phyloP scores from a whole-genome alignment of 1,140 invertebrate species.

The Zaprionus taronus region DNA sequence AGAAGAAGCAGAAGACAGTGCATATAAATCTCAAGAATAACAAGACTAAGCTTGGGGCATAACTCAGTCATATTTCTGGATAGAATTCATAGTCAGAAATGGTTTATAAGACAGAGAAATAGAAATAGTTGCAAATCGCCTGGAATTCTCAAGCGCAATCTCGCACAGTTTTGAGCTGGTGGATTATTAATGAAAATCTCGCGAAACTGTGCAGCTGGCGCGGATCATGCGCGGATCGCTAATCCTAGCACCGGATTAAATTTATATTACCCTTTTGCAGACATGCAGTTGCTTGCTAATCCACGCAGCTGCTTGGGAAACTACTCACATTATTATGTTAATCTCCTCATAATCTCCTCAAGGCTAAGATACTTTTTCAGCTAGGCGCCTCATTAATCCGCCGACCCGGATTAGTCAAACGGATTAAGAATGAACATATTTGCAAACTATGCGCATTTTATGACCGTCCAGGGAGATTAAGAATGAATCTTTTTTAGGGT shows the following conservation, averaged over 20 bases:
- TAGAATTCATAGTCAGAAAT: not conserved
- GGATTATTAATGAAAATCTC: slow-evolving; percentile 54
- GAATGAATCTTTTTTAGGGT: slow-evolving; percentile 77
- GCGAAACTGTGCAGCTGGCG: slow-evolving; percentile 19
- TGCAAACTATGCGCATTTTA: slow-evolving; percentile 74
- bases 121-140: not conserved
- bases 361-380: slow-evolving; percentile 29
- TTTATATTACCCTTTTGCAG: slow-evolving; percentile 31
- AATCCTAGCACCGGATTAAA: slow-evolving; percentile 24
- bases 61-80: slow-evolving; percentile 6
- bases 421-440: slow-evolving; percentile 81
- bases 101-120: not conserved
- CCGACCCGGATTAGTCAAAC: slow-evolving; percentile 59
- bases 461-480: slow-evolving; percentile 61
- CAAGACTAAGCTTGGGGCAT: slow-evolving; percentile 22
- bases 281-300: slow-evolving; percentile 28
- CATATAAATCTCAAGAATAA: slow-evolving; percentile 38
- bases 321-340: slow-evolving; percentile 65
- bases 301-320: slow-evolving; percentile 76
- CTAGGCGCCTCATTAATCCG: not conserved
- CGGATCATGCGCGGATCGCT: not conserved
- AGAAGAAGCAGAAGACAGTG: not conserved
- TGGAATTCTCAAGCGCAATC: not conserved
- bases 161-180: slow-evolving; percentile 5
- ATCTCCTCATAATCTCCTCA: slow-evolving; percentile 81